Conservation (phyloP, 2,888 invertebrate species). For the Nymphalis urticae region DNA sequence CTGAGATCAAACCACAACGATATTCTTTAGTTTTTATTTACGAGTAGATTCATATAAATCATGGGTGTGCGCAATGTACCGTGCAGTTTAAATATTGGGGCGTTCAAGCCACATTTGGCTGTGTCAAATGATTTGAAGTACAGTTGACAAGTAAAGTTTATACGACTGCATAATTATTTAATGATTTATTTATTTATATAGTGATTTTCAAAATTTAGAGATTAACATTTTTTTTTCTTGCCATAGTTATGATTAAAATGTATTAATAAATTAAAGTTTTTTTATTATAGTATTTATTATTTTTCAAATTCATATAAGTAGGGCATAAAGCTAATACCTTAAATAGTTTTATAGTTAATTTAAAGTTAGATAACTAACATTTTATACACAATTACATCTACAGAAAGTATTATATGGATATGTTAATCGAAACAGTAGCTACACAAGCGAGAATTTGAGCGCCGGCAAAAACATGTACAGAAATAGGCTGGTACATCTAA, state of each 20-base stretch:
- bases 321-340: too few relatives aligned
- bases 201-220: background rate
- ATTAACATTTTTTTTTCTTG: too few relatives aligned
- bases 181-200: background rate
- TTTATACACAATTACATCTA: too few relatives aligned
- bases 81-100: slow-evolving; percentile 66
- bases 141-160: slow-evolving; percentile 25
- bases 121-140: slow-evolving; percentile 48
- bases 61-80: slow-evolving; percentile 57
- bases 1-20: slow-evolving; percentile 28
- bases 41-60: slow-evolving; percentile 33
- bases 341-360: too few relatives aligned
- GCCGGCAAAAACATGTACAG: slow-evolving; percentile 56
- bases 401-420: background rate
- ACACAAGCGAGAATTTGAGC: slow-evolving; percentile 40
- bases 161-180: background rate
- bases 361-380: too few relatives aligned
- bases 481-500: slow-evolving; percentile 59
- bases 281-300: too few relatives aligned
- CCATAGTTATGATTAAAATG: too few relatives aligned
- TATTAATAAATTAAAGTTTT: too few relatives aligned
- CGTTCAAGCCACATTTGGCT: slow-evolving; percentile 58
- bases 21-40: slow-evolving; percentile 19
- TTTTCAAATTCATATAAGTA: too few relatives aligned
- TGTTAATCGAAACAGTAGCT: slow-evolving; percentile 19